Base-by-base conservation (phyloP, 2,113 vertebrate genomes). In the Myanophis thanlyinensis region DNA sequence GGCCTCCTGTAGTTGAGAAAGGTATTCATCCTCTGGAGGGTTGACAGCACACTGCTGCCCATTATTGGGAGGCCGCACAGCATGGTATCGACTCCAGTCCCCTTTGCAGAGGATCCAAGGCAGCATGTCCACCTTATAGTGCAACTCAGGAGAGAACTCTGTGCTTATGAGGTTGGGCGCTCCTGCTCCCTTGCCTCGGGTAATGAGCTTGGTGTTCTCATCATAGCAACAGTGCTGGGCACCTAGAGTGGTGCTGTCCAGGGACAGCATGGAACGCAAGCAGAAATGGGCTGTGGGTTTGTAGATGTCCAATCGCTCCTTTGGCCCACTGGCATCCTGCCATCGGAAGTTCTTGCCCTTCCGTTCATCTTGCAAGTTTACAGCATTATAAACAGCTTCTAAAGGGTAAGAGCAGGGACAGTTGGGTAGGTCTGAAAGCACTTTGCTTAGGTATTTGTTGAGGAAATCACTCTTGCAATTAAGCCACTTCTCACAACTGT, bases 401-500 rank as follows among this genome's bases (percentile, higher is more conserved):
- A 98, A 97, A 0, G 98, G 99, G 96, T 98, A 99, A 1, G 96
- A 95, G 62, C 99, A 99, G 0, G 98, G 99, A 94, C 99, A 99
- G 97, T 98, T 98, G 96, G 99, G 99, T 94, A 99, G 97, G 92
- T 99, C 98, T 0, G 96, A 97, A 92, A 98, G 94, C 1, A 98
- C 98, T 96, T 98, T 98, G 91, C 98, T 98, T 91, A 99, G 94
- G 96, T 99, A 99, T 92, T 97, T 96, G 95, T 98, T 98, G 2
- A 99, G 98, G 97, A 99, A 99, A 87, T 99, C 98, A 0, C 98
- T 99, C 96, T 98, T 99, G 96, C 99, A 99, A 95, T 98, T 99
- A 85, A 99, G 97, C 98, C 99, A 99, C 95, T 99, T 99, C 95
- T 99, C 99, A 93, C 99, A 99, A 97, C 98, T 99, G 98, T 99